Base-by-base conservation (phyloP, 2,113 vertebrate species). In the Platichthys stellatus region DNA sequence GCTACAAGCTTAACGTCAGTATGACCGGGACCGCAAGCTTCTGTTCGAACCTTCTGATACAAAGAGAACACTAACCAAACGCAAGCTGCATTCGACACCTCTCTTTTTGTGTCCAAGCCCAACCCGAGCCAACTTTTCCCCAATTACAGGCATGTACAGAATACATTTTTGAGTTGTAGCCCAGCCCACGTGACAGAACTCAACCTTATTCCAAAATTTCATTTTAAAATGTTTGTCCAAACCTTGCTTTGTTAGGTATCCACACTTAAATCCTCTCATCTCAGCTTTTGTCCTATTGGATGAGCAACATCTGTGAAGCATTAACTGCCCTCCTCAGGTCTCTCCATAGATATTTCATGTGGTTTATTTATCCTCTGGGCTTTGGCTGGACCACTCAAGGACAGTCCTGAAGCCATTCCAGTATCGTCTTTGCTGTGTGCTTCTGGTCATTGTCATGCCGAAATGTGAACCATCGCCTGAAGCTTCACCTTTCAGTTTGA, bases 271-370 rank as follows among this genome's bases (percentile, higher is more conserved):
- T 54, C 18, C n/a, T 54, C n/a, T 43, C 24, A 7, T 28, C 11
- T 53, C 26, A 49, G 28, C 10, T 15, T 69, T n/a, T 43, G 21
- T 69, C 66, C n/a, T 3, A 14, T 15, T 54, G 26, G 49, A 68
- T 56, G 49, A 20, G 65, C 35, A 54, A n/a, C 31, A 69, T 69
- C 26, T 54, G 65, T 31, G 24, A 31, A 54, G 26, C 47, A 67
- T 67, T 53, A 54, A 31, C 47, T 21, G 24, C 26, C 26, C 5
- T 54, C 66, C 18, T 68, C 28, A 54, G 51, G 51, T 21, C n/a
- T 57, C 45, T 40, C 63, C 45, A 49, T 24, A 31, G 24, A 51
- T 66, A 66, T 28, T 65, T 65, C 4, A 49, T 51, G 3, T 15
- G 23, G 0, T 53, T 66, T 58, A 53, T 69, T 58, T 69, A 26